Evolutionary conservation across 2,888 invertebrate species (phyloP).

Genomic region (Oeneis ivallda): DNA sequence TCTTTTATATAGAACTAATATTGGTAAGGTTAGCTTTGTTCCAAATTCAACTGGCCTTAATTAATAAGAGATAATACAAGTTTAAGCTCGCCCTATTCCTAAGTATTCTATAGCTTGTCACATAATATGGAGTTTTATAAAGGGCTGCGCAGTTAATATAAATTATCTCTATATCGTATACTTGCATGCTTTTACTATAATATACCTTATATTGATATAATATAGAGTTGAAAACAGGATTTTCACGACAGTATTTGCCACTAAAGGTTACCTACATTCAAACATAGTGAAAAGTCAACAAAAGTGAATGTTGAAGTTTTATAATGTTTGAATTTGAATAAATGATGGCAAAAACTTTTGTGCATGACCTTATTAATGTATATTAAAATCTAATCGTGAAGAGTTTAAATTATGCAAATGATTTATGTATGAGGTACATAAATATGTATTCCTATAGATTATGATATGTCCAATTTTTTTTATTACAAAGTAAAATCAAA

Average conservation of each 20-base stretch:
- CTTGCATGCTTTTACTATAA: constrained; percentile 58
- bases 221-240: constrained; percentile 7
- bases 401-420: neutral
- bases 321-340: neutral
- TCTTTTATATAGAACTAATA: neutral
- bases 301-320: neutral
- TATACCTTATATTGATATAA: constrained; percentile 38
- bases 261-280: neutral
- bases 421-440: neutral
- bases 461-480: neutral
- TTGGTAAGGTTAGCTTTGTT: constrained; percentile 25
- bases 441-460: neutral
- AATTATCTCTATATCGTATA: constrained; percentile 43
- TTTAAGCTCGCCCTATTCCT: neutral
- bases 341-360: neutral
- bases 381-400: neutral
- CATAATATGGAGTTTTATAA: neutral
- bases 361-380: neutral
- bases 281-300: neutral
- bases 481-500: neutral
- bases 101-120: too few species aligned
- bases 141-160: neutral
- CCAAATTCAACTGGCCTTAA: constrained; percentile 61
- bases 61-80: constrained; percentile 45
- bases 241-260: neutral